Base-by-base conservation (phyloP, 2,797 vertebrate species). In the Sebastiscus tertius region DNA sequence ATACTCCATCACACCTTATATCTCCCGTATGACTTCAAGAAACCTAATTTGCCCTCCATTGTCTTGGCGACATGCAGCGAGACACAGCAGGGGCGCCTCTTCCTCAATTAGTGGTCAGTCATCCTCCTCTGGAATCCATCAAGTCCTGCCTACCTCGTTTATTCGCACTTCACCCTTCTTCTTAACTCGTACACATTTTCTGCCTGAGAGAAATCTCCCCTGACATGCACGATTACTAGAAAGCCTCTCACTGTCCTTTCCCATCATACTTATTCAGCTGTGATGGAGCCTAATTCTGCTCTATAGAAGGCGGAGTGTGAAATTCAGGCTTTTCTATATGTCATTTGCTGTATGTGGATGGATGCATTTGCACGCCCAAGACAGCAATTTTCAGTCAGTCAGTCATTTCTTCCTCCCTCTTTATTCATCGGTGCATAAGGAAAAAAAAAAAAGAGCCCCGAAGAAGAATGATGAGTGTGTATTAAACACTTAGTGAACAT, bases 21-120 rank as follows among this genome's bases (percentile, higher is more conserved):
- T 85, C 83, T 88, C 85, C 85, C 26, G 9, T 77, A 68, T 85
- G 88, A 89, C 91, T 94, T 82, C 75, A 71, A 39, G 75, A 77
- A 81, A 80, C 87, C 80, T 84, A 82, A 93, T 92, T 89, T 86
- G 80, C 86, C 84, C 79, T 89, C 81, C 85, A 67, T 81, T 84
- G 81, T 91, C 89, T 90, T 61, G 1, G 77, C n/a, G 34, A 82
- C 83, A 79, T 33, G 68, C 87, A 42, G 79, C 5, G 82, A 82
- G 85, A 90, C 86, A 91, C 90, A 92, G 91, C 87, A 87, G 85
- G 84, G 87, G 71, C 27, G 67, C 85, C 74, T 80, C 86, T 89
- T 87, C 89, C 87, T 93, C 94, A 94, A 93, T 95, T 94, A 94
- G 91, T 59, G 89, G 91, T 92, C 93, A 94, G 85, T 91, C 93